Evolutionary conservation across 2,888 invertebrate genomes (phyloP), one percentile per base, ranked within the genome.

Genomic region (Aspidiotus destructor): DNA sequence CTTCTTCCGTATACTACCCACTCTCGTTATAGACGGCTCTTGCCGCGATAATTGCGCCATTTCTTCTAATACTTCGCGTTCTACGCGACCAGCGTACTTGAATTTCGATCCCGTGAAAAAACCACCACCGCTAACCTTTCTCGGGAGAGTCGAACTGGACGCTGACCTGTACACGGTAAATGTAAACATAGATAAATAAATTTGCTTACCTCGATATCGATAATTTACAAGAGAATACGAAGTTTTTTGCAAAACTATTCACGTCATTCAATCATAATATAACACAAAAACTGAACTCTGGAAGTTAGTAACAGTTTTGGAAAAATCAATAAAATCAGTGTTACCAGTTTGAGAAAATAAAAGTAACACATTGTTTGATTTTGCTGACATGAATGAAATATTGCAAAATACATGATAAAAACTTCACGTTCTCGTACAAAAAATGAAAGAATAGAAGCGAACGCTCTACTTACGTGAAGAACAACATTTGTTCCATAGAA

Each of bases 401-500:
- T 28, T 28, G 28, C 28, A 28, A 28, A 5, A 28, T 28, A 28
- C 28, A 28, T 28, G 28, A 28, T 28, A 28, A 28, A 28, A 28
- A 28, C 28, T 28, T 28, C 5, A 3, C 5, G 5, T 28, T 28
- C 28, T 28, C 28, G 28, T 5, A 28, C 28, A 28, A 28, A 28
- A 28, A 28, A 28, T 3, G 28, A 28, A 28, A 28, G 1, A 28
- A 28, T 28, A 28, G 28, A 28, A 28, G 28, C 28, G 28, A 28
- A 28, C 28, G 28, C 28, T 28, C 28, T 28, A 57, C 87, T 86
- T 81, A 95, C 95, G 96, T 97, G 80, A 95, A 98, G 81, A 98
- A 98, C 73, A 96, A 81, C 87, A 96, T 92, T 80, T 97, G 97
- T 77, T 97, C 96, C 73, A 97, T 92, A 61, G 96, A 94, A 80